Conservation (phyloP, 2,888 invertebrate genomes). For the Podabrus alpinus region DNA sequence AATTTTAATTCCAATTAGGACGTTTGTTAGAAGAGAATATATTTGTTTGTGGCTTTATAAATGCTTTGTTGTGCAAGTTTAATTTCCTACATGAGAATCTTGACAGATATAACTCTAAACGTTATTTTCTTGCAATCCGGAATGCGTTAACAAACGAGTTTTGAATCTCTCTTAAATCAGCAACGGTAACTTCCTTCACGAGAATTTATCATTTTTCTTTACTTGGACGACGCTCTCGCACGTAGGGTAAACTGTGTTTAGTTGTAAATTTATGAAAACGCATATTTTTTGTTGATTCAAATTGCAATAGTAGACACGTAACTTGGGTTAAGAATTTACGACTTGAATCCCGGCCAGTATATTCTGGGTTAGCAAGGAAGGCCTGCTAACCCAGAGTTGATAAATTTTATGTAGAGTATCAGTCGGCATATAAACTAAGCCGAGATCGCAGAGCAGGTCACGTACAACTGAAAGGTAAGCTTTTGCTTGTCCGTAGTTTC, state of each 20-base stretch:
- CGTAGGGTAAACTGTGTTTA: not conserved
- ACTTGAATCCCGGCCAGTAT: not conserved
- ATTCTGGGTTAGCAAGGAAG: constrained; percentile 4
- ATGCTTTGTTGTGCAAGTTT: constrained; percentile 24
- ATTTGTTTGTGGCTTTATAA: constrained; percentile 38
- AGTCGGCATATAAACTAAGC: constrained; percentile 19
- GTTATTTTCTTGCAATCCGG: constrained; percentile 10
- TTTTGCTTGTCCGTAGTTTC: constrained; percentile 20
- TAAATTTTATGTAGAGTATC: constrained; percentile 24
- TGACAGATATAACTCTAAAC: not conserved
- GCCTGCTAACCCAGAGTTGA: constrained; percentile 26
- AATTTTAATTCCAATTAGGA: constrained; percentile 40
- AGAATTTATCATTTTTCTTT: constrained; percentile 8
- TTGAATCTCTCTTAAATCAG: constrained; percentile 12
- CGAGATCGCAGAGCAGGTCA: constrained; percentile 23
- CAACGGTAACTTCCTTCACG: constrained; percentile 13
- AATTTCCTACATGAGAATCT: constrained; percentile 27
- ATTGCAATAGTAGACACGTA: not conserved
- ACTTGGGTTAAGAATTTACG: not conserved
- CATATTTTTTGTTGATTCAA: not conserved
- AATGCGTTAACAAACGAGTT: constrained; percentile 9
- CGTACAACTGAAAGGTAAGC: constrained; percentile 25
- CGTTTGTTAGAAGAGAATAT: constrained; percentile 28
- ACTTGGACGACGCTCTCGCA: not conserved
- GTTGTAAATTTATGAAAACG: not conserved